phyloP scores from a whole-genome alignment of 2,888 invertebrate genomes.

The Malthinus seriepunctatus region DNA sequence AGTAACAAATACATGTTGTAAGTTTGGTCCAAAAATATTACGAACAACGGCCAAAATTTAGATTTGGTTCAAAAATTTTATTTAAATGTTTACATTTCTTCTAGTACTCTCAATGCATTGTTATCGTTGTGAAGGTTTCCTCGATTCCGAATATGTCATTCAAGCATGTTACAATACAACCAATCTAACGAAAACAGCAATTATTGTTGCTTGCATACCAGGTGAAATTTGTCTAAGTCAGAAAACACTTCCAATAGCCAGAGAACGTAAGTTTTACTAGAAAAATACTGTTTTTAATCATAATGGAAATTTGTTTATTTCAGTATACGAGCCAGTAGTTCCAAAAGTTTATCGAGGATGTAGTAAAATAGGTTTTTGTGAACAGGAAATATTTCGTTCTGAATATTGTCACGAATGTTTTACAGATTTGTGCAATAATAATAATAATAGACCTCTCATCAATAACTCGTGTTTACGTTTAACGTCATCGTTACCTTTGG shows the following conservation, averaged over 20 bases:
- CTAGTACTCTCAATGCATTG: not conserved
- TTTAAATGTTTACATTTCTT: too few species aligned
- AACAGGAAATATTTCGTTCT: slow-evolving; percentile 4
- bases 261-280: not conserved
- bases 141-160: not conserved
- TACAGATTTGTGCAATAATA: slow-evolving; percentile 10
- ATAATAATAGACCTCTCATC: too few species aligned
- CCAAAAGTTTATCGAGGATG: not conserved
- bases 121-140: not conserved
- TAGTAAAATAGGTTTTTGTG: not conserved
- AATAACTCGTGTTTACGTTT: not conserved
- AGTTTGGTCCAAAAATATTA: too few species aligned
- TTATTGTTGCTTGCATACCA: not conserved
- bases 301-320: not conserved
- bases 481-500: not conserved
- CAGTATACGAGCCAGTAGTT: not conserved
- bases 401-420: slow-evolving; percentile 4
- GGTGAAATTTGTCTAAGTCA: not conserved
- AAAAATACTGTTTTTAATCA: too few species aligned
- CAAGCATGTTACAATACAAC: not conserved
- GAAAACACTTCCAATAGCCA: not conserved
- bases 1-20: too few species aligned
- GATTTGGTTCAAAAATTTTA: too few species aligned
- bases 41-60: too few species aligned
- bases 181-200: not conserved